Conservation (phyloP, 1,140 invertebrate genomes). For the Ostrea edulis region DNA sequence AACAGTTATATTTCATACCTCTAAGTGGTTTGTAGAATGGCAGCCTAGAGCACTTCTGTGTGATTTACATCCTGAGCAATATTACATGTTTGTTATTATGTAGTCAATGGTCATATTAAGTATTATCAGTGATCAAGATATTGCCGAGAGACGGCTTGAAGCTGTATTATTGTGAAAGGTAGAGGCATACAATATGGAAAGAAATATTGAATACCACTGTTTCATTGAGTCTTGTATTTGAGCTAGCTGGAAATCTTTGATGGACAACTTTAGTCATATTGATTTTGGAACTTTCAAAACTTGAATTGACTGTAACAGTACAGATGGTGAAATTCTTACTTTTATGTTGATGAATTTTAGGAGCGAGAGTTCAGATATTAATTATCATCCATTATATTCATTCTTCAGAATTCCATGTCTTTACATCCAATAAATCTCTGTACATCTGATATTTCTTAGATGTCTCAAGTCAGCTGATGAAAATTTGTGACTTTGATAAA, state of each 20-base stretch:
- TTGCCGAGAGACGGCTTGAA: too few species aligned
- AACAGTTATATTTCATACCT: too few species aligned
- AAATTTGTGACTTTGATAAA: constrained; percentile 42
- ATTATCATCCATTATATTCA: not conserved
- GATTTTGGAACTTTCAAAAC: not conserved
- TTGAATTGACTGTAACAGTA: not conserved
- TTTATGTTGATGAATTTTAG: not conserved
- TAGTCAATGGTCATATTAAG: too few species aligned
- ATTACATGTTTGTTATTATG: too few species aligned
- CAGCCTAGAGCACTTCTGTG: too few species aligned
- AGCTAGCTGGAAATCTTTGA: not conserved
- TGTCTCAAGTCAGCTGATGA: constrained; percentile 7
- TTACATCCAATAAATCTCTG: not conserved
- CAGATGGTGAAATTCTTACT: not conserved
- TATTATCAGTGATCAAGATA: too few species aligned
- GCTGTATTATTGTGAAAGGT: too few species aligned
- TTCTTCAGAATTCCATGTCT: constrained; percentile 1
- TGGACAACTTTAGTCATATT: too few species aligned
- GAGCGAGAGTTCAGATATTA: not conserved
- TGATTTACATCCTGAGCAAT: too few species aligned
- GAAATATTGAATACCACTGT: too few species aligned
- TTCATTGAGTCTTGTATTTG: not conserved
- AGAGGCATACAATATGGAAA: too few species aligned
- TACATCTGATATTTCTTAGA: not conserved
- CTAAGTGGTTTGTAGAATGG: too few species aligned